Evolutionary conservation across 2,797 vertebrate genomes (phyloP).

Genomic region (Sorex maritimensis): DNA sequence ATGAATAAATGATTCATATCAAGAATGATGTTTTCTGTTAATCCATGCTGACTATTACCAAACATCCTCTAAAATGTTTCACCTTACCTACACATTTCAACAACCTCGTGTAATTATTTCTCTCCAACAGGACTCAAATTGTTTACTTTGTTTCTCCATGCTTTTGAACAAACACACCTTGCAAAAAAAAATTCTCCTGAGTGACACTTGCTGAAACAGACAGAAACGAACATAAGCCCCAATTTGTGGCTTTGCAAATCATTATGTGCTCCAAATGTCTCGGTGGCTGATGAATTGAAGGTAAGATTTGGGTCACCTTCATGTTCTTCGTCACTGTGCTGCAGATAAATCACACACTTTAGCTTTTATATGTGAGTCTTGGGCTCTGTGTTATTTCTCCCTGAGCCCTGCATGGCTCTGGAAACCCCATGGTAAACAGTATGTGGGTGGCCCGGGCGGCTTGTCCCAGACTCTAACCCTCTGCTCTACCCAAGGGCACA

Average conservation of each 20-base stretch:
- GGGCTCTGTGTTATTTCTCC: background rate
- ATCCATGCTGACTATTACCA: background rate
- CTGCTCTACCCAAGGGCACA: too few relatives aligned
- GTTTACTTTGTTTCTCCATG: conserved; percentile 40
- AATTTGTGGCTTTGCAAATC: conserved; percentile 51
- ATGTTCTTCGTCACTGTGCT: background rate
- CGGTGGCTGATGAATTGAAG: background rate
- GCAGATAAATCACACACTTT: background rate
- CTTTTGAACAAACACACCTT: conserved; percentile 18
- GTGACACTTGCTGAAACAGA: conserved; percentile 45
- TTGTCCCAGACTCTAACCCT: too few relatives aligned
- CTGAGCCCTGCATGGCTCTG: accelerated
- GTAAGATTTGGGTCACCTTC: conserved; percentile 23
- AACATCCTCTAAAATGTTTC: background rate
- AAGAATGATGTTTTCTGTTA: conserved; percentile 41
- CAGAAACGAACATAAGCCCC: conserved; percentile 46
- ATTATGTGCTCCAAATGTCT: background rate
- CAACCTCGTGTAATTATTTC: background rate
- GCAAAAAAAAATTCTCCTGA: background rate
- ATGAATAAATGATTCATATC: background rate
- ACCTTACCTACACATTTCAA: background rate
- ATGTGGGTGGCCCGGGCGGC: too few relatives aligned
- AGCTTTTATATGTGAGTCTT: background rate
- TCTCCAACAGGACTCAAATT: background rate
- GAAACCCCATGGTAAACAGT: accelerated